Evolutionary conservation across 1,140 invertebrate species (phyloP).

Genomic region (Hyles vespertilio): DNA sequence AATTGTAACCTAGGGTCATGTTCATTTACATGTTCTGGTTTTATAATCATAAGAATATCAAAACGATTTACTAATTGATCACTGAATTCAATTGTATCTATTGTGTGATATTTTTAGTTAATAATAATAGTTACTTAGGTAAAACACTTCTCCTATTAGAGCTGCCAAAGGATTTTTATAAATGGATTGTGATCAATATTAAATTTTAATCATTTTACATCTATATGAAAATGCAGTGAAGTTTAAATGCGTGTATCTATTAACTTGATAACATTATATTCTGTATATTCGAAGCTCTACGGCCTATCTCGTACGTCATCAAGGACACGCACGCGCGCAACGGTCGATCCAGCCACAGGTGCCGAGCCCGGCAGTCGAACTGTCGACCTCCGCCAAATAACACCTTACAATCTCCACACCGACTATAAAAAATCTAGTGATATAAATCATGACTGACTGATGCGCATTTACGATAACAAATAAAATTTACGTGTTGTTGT

Average conservation of each 20-base stretch:
- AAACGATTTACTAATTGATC: too few species aligned
- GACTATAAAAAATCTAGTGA: slow-evolving; percentile 10
- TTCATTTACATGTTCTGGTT: too few species aligned
- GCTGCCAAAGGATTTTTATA: too few species aligned
- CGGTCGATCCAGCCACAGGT: slow-evolving; percentile 73
- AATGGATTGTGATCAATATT: too few species aligned
- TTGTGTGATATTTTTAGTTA: too few species aligned
- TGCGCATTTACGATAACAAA: slow-evolving; percentile 18
- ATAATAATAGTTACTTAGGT: too few species aligned
- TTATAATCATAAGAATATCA: too few species aligned
- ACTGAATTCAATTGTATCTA: too few species aligned
- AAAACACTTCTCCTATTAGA: too few species aligned
- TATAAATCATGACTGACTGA: slow-evolving; percentile 46
- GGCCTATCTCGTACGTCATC: slow-evolving; percentile 60
- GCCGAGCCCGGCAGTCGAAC: slow-evolving; percentile 60
- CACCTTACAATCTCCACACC: slow-evolving; percentile 20
- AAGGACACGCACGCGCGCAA: slow-evolving; percentile 64
- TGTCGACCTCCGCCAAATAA: slow-evolving; percentile 37
- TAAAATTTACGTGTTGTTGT: slow-evolving; percentile 11
- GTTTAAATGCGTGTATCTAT: neutral
- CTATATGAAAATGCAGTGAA: neutral
- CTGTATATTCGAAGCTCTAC: slow-evolving; percentile 37
- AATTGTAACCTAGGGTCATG: too few species aligned
- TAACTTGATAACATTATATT: slow-evolving; percentile 5
- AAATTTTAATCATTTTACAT: too few species aligned